A percentile compares a stretch with the other conserved stretches of the same genome.
phyloP scores from a whole-genome alignment of 2,113 vertebrate genomes.

The Brachionichthys hirsutus region DNA sequence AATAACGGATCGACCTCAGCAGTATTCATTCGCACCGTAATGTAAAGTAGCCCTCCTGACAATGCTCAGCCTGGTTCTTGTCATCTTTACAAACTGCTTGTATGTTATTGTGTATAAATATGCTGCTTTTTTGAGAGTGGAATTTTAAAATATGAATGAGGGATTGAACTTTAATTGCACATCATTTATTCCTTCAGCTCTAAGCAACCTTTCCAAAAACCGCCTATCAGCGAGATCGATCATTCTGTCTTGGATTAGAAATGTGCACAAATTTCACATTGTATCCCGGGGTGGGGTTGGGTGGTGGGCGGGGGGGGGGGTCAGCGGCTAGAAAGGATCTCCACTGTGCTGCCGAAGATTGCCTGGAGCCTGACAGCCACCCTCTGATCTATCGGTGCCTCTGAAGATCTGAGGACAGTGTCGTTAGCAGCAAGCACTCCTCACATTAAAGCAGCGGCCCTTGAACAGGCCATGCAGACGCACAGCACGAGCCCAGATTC shows the following conservation, averaged over 20 bases:
- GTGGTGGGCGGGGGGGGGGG: constrained; percentile 17
- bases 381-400: constrained; percentile 64
- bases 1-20: constrained; percentile 43
- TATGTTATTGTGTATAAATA: neutral
- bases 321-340: constrained; percentile 56
- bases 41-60: constrained; percentile 20
- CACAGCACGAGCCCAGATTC: constrained; percentile 36
- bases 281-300: too few species aligned
- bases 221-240: constrained; percentile 50
- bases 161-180: constrained; percentile 42
- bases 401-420: constrained; percentile 68
- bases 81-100: constrained; percentile 19
- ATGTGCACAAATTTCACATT: constrained; percentile 35
- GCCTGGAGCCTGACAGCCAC: constrained; percentile 61
- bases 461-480: constrained; percentile 38
- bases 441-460: constrained; percentile 55
- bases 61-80: constrained; percentile 17
- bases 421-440: constrained; percentile 28
- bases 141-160: constrained; percentile 36
- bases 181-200: constrained; percentile 48
- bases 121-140: constrained; percentile 24
- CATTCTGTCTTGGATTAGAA: constrained; percentile 24
- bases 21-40: constrained; percentile 45
- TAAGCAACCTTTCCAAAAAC: constrained; percentile 45
- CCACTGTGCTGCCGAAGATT: constrained; percentile 36